Evolutionary conservation across 2,113 vertebrate species (phyloP), one percentile per base, ranked within the genome.

Genomic region (Edolisoma coerulescens): DNA sequence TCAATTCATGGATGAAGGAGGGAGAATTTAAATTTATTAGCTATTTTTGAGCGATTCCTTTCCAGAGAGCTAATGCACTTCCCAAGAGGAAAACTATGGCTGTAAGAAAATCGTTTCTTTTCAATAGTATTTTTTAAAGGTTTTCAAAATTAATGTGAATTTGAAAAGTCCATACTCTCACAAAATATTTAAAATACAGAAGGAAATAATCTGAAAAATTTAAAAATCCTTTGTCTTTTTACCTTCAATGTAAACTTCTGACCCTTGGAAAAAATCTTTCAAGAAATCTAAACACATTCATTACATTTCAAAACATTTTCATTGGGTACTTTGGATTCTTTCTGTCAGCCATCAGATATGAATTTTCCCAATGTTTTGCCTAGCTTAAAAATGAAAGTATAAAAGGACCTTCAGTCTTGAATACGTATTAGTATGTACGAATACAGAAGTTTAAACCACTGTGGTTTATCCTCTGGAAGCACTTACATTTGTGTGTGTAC

Each of bases 401-500:
- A 64, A 69, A 87, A 93, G 27, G 41, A 63, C 17, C 24, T 90
- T 67, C 44, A 91, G 76, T 78, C 68, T 61, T 71, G 49, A 89
- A 56, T 6, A 47, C 22, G 3, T 14, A 67, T 16, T 32, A 80
- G 7, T 65, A 80, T 30, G 60, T 18, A 56, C 19, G 49, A 75
- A 83, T 6, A 56, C 11, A 86, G n/a, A 88, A 53, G 22, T 61
- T 88, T 42, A 80, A 70, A 33, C 13, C 20, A 45, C 70, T 83
- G 83, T 20, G 33, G 54, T 92, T 90, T 95, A 80, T 70, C n/a
- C 42, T 89, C 71, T 90, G 75, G 90, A 93, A 86, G 50, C 67
- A 83, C 20, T 81, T 84, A 10, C 11, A 70, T 68, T 78, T 80
- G 13, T 84, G 23, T 59, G 44, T 50, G 54, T 26, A 71, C 35